Base-by-base conservation (phyloP, 1,140 invertebrate genomes). In the Drosophila tristis region DNA sequence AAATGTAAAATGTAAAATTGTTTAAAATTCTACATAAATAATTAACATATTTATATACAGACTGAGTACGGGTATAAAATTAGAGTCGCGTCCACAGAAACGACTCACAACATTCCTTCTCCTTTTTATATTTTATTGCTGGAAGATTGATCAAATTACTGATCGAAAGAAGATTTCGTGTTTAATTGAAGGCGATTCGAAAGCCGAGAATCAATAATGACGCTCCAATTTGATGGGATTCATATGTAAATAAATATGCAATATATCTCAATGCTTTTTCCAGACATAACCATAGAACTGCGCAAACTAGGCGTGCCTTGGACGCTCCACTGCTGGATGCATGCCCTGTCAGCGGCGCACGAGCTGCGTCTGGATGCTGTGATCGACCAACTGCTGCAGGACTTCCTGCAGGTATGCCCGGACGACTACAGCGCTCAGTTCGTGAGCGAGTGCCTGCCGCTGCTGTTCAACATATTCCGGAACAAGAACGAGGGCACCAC, bases 401-500 rank as follows among this genome's bases (percentile, higher is more conserved):
- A 98, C 91, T 98, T 98, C 84, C 93, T 97, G 25, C 96, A 97
- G 93, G 96, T 97, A 43, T 96, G 96, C 92, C 95, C 96, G 89
- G 91, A 97, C 94, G 93, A 97, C 95, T 97, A 97, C 92, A 97
- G 96, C 50, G 94, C 95, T 9, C 96, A 97, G 85, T 98, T 98
- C 86, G 96, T 97, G 8, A 96, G 97, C 90, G 97, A 98, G 90
- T 97, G 97, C 91, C 93, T 98, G 39, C 97, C 97, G 7, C 93
- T 98, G 80, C 93, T 98, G 47, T 98, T 98, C 90, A 97, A 96
- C 78, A 98, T 98, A 78, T 97, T 98, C 92, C 93, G 96, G 80
- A 97, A 96, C 92, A 98, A 98, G 96, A 97, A 97, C 92, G 97
- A 98, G 92, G 96, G 96, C 68, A 98, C 97, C 5, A 97, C 96